phyloP scores from a whole-genome alignment of 2,888 invertebrate species.

The Yponomeuta plumbellus region DNA sequence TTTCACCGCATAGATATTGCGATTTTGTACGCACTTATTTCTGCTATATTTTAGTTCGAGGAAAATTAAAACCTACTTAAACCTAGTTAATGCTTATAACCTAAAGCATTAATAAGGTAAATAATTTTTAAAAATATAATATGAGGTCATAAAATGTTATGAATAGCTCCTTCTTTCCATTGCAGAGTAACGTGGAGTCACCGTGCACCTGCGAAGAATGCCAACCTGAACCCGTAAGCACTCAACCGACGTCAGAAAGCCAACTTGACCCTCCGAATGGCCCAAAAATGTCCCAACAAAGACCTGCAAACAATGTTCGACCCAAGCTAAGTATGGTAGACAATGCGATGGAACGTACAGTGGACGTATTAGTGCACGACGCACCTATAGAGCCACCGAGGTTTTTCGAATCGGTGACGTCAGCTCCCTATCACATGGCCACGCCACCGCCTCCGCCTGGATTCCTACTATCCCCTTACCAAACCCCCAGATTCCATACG shows the following conservation, averaged over 20 bases:
- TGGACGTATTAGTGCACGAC: conserved; percentile 66
- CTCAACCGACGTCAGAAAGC: conserved; percentile 27
- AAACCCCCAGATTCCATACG: conserved; percentile 64
- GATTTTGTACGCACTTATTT: too few species aligned
- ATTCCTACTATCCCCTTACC: conserved; percentile 60
- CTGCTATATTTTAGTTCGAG: too few species aligned
- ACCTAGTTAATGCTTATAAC: too few species aligned
- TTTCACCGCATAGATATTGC: too few species aligned
- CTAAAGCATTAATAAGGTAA: too few species aligned
- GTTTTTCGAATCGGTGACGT: conserved; percentile 63
- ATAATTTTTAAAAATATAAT: too few species aligned
- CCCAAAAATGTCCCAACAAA: neutral
- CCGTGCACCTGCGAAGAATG: conserved; percentile 69
- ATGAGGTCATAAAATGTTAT: too few species aligned
- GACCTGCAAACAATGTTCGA: conserved; percentile 5
- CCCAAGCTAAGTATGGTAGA: conserved; percentile 40
- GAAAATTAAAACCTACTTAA: too few species aligned
- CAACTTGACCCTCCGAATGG: neutral
- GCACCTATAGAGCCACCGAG: conserved; percentile 58
- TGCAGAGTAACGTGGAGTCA: conserved; percentile 65
- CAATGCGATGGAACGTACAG: conserved; percentile 54
- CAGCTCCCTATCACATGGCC: conserved; percentile 53
- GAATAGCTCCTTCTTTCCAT: conserved; percentile 21
- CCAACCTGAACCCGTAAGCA: conserved; percentile 35
- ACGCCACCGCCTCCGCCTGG: conserved; percentile 51